Conservation (phyloP, 2,888 invertebrate species). For the Hydriomena furcata region DNA sequence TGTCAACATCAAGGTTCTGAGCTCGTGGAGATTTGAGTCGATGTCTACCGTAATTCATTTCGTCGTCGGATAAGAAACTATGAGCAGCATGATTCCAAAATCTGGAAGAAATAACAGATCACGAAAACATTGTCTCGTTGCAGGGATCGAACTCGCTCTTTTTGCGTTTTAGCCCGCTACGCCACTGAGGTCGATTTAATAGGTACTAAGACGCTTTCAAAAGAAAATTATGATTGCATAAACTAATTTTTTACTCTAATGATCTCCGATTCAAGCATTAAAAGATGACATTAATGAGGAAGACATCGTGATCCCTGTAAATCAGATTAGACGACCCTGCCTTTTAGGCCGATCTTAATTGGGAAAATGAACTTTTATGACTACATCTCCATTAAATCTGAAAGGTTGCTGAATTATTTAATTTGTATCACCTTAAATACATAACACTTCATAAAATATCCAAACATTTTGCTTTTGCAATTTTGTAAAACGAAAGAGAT, state of each 20-base stretch:
- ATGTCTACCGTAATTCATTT: too few species aligned
- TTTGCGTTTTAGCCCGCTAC: too few species aligned
- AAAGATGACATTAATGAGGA: slow-evolving; percentile 20
- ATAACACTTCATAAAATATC: background rate
- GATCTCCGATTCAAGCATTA: slow-evolving; percentile 12
- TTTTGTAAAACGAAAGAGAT: too few species aligned
- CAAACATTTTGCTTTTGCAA: too few species aligned
- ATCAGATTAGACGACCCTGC: slow-evolving; percentile 22
- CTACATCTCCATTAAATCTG: slow-evolving; percentile 8
- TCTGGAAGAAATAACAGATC: too few species aligned
- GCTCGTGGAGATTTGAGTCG: too few species aligned
- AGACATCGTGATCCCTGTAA: slow-evolving; percentile 14
- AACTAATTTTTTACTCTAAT: slow-evolving; percentile 3
- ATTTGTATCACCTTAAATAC: slow-evolving; percentile 4
- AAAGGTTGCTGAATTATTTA: slow-evolving; percentile 9
- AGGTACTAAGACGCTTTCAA: background rate
- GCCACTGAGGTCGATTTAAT: too few species aligned
- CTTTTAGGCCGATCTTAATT: slow-evolving; percentile 22
- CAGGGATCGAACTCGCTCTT: too few species aligned
- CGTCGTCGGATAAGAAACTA: too few species aligned
- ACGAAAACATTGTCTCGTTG: too few species aligned
- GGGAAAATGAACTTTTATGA: slow-evolving; percentile 23
- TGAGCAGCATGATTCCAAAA: too few species aligned
- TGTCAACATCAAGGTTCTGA: too few species aligned
- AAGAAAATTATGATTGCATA: slow-evolving; percentile 1